A percentile compares a stretch with the other conserved stretches of the same genome.
Evolutionary conservation across 2,113 vertebrate species (phyloP).

Genomic region (Myrmophylax atrothorax): DNA sequence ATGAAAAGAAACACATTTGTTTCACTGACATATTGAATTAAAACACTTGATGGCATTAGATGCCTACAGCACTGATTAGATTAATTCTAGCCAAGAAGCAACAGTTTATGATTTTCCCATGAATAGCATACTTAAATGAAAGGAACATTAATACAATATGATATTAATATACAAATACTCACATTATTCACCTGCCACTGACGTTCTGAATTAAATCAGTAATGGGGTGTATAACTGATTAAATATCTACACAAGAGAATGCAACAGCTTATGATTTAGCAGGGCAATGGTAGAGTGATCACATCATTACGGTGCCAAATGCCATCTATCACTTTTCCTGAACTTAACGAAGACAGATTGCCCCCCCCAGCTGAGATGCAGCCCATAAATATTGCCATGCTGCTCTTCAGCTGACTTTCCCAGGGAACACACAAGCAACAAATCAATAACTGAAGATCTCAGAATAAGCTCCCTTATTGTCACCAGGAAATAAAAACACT

Average conservation of each 20-base stretch:
- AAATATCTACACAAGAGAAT: slow-evolving; percentile 83
- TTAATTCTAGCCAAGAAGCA: slow-evolving; percentile 74
- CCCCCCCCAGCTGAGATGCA: slow-evolving; percentile 74
- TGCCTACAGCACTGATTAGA: slow-evolving; percentile 69
- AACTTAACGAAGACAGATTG: slow-evolving; percentile 85
- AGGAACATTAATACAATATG: slow-evolving; percentile 78
- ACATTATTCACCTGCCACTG: slow-evolving; percentile 80
- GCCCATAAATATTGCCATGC: slow-evolving; percentile 79
- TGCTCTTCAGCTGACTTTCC: slow-evolving; percentile 85
- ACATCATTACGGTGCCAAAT: slow-evolving; percentile 83
- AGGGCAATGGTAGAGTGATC: slow-evolving; percentile 76
- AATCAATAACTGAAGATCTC: slow-evolving; percentile 75
- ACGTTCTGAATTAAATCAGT: slow-evolving; percentile 82
- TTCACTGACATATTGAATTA: slow-evolving; percentile 63
- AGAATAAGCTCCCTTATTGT: slow-evolving; percentile 25
- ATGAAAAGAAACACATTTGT: slow-evolving; percentile 54
- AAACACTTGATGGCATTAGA: slow-evolving; percentile 61
- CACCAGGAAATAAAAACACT: neutral
- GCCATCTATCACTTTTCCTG: slow-evolving; percentile 85
- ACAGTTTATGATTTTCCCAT: slow-evolving; percentile 79
- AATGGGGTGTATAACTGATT: slow-evolving; percentile 82
- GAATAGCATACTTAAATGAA: slow-evolving; percentile 77
- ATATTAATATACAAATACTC: slow-evolving; percentile 81
- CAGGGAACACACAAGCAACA: slow-evolving; percentile 66
- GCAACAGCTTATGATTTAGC: slow-evolving; percentile 84